Conservation (phyloP, 2,888 invertebrate species). For the Ametastegia equiseti region DNA sequence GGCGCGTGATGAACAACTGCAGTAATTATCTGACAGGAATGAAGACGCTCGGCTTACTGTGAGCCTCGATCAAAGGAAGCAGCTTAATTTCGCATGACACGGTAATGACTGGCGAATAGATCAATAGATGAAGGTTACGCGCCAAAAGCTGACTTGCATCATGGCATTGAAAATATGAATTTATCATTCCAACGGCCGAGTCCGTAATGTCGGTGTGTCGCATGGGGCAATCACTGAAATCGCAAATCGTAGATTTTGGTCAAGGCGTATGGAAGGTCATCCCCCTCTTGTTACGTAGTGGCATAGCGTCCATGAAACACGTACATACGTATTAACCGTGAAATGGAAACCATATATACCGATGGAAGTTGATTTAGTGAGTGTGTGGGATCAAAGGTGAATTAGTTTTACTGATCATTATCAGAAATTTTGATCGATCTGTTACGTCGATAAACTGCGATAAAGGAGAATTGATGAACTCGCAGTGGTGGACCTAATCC, state of each 20-base stretch:
- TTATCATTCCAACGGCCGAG: neutral
- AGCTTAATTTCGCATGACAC: neutral
- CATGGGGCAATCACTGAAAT: neutral
- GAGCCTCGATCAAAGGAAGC: neutral
- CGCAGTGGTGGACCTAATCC: neutral
- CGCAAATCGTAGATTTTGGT: neutral
- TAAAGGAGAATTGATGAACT: neutral
- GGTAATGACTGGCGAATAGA: neutral
- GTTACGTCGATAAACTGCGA: neutral
- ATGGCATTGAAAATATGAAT: neutral
- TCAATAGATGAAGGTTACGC: neutral
- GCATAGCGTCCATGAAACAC: neutral
- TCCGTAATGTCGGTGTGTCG: neutral
- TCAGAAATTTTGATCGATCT: constrained; percentile 6
- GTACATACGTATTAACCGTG: neutral
- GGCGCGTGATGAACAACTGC: neutral
- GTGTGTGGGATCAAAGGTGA: neutral
- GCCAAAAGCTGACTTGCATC: neutral
- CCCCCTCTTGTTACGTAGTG: neutral
- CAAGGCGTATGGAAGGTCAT: neutral
- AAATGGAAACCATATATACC: too few species aligned
- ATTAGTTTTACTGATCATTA: neutral
- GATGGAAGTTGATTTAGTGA: neutral
- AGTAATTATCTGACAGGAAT: neutral
- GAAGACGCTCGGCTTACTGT: neutral